Evolutionary conservation across 2,888 invertebrate species (phyloP), one percentile per base, ranked within the genome.

Genomic region (Rhodophaea formosa): DNA sequence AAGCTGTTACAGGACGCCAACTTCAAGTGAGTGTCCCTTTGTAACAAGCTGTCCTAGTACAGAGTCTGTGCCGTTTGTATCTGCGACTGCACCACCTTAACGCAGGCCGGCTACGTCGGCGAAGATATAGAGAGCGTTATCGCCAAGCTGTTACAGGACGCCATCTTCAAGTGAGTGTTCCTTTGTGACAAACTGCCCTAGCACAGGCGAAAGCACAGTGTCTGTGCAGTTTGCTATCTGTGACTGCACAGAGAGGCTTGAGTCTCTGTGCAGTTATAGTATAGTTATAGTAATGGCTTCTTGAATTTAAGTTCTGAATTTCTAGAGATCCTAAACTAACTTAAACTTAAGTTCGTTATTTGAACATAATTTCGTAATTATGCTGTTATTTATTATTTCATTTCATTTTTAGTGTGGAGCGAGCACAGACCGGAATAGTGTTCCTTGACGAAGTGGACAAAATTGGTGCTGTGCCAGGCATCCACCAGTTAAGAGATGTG

Each of bases 371-470:
- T n/a, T n/a, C n/a, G n/a, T n/a, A n/a, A n/a, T n/a, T n/a, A n/a
- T n/a, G n/a, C n/a, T n/a, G n/a, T n/a, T n/a, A 23, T 3, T 23
- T 23, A 3, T 23, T 23, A 5, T 23, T 5, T 23, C 5, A 5
- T 23, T 23, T 23, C 23, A n/a, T n/a, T 57, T 51, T 32, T 76
- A 97, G 97, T 74, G 98, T 99, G 67, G 99, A 99, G 64, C 95
- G 97, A 72, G 99, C 99, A 52, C 99, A 99, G 82, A 97, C 97
- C 74, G 98, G 99, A 53, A 99, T 99, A 69, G 98, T 99, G 52
- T 99, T 99, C 84, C 92, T 99, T 66, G 99, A 99, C 82, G 99
- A 99, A 86, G 98, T 99, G 32, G 99, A 99, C 86, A 99, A 99
- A 92, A 99, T 99, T 67, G 98, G 99, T 32, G 98, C 98, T 32